Evolutionary conservation across 2,888 invertebrate species (phyloP), one percentile per base, ranked within the genome.

Genomic region (Drosophila nr. medialis): DNA sequence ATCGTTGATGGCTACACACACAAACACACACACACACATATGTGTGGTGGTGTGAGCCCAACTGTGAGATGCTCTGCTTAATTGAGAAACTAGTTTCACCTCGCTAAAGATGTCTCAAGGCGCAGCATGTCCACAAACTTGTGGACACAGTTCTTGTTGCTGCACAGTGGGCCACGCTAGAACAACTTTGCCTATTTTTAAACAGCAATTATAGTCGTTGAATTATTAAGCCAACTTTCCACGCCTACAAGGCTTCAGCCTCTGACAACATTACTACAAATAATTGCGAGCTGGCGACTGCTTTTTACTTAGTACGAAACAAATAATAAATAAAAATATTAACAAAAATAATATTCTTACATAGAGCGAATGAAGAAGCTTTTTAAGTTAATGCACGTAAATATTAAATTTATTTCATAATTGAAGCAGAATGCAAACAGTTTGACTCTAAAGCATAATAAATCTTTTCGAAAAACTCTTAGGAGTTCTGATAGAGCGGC

Each of bases 41-140:
- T 34, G 34, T 34, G 30, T 30, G 29, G 21, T 49, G 42, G 36
- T 48, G 56, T 48, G 60, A 55, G 40, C 40, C 40, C 15, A 51
- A 55, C 48, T 64, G 56, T n/a, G 59, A 71, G 77, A 64, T 67
- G 72, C 56, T 73, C 72, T 75, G 74, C 73, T 88, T 86, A 89
- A 86, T 86, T 90, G 86, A 85, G 86, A 87, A 86, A 86, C 90
- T 83, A 85, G 86, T 86, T 89, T 85, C 77, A 67, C 68, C 72
- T 74, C 82, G 55, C 74, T 63, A 56, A 45, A 72, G 36, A 65
- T 38, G 62, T 60, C 75, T 60, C 36, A 60, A 63, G 69, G 32
- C 76, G 56, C 49, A 53, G 58, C 66, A 64, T 27, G 56, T 55
- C 48, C 27, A 63, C 59, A 63, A 64, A 64, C 38, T 50, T 34